phyloP scores from a whole-genome alignment of 2,888 invertebrate species.

The Himalopsyche tibetana region DNA sequence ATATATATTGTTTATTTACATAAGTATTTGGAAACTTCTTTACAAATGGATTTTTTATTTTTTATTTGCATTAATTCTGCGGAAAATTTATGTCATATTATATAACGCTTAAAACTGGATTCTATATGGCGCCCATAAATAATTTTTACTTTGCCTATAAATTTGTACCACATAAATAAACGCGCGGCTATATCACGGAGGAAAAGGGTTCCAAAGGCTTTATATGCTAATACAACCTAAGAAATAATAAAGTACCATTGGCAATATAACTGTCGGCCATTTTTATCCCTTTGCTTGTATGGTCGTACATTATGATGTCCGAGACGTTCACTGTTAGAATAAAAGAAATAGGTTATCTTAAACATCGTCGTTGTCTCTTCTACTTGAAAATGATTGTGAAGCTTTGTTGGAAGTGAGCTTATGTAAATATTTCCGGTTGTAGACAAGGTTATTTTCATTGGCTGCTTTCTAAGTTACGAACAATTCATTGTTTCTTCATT shows the following conservation, averaged over 20 bases:
- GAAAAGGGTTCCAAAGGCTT: neutral
- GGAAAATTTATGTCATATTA: too few relatives aligned
- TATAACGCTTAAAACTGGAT: too few relatives aligned
- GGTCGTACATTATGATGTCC: neutral
- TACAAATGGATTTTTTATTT: too few relatives aligned
- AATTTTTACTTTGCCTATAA: too few relatives aligned
- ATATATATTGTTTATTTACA: too few relatives aligned
- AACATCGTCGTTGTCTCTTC: neutral
- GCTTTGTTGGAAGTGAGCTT: neutral
- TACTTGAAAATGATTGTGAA: neutral
- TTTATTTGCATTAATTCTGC: too few relatives aligned
- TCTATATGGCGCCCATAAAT: too few relatives aligned
- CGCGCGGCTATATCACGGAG: too few relatives aligned
- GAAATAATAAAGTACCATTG: conserved; percentile 21
- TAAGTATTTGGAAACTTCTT: too few relatives aligned
- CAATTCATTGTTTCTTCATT: too few relatives aligned
- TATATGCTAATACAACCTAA: conserved; percentile 11
- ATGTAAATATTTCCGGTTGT: neutral
- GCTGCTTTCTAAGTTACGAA: too few relatives aligned
- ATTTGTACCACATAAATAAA: too few relatives aligned
- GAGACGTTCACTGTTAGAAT: neutral
- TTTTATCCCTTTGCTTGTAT: conserved; percentile 3
- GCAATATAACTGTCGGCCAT: conserved; percentile 24
- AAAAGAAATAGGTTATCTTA: neutral
- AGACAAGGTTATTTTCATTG: neutral